Base-by-base conservation (phyloP, 2,888 invertebrate species). In the Clunio marinus region DNA sequence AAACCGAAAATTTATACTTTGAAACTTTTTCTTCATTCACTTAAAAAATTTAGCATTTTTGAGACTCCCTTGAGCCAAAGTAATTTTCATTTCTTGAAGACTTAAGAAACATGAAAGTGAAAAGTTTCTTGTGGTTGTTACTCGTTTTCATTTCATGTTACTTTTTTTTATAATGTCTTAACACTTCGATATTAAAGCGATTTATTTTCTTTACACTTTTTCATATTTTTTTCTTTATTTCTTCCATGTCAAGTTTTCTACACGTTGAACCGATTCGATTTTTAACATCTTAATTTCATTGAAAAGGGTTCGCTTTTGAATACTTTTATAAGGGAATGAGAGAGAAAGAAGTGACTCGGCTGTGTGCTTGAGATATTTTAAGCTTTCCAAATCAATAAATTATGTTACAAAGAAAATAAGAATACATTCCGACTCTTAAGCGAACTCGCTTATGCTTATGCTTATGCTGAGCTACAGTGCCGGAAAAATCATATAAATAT, bases 391-490 rank as follows among this genome's bases (percentile, higher is more conserved):
- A 15, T 15, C 41, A 41, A 41, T 41, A 41, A 41, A 41, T 41
- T n/a, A 41, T 41, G 41, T 13, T 41, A 41, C 41, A 41, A 41
- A 41, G 41, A 41, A 41, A 41, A n/a, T n/a, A n/a, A n/a, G n/a
- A n/a, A n/a, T n/a, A 41, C 10, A 41, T n/a, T 41, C 41, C 41
- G 41, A 32, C 32, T 32, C 5, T 8, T 4, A 8, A 32, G 32
- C 32, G 32, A 32, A 8, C 32, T 32, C 32, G 32, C 32, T 32
- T 32, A 32, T 32, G 32, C 32, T 32, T 4, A 32, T 8, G 32
- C 32, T 32, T 32, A 32, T 32, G 32, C 32, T 32, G 32, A 32
- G 32, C 32, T 32, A 8, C 32, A 32, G 32, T 32, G 32, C 32
- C 32, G 32, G 32, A 32, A 32, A 32, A 32, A 32, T 32, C 32